Evolutionary conservation across 2,113 vertebrate species (phyloP).

Genomic region (Vireo altiloquus): DNA sequence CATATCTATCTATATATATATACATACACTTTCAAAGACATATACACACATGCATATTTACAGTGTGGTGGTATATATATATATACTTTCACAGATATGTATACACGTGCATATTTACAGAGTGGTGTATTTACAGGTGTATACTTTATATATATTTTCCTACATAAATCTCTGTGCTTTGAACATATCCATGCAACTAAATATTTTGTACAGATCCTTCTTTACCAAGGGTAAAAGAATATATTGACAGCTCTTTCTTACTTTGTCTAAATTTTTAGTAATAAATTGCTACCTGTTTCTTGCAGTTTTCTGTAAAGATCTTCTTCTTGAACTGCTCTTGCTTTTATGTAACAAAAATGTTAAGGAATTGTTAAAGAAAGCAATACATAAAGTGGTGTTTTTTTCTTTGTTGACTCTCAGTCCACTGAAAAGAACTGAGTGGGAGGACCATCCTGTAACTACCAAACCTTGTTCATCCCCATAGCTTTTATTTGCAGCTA

Average conservation of each 20-base stretch:
- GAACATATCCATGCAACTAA: background rate
- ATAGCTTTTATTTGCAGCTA: background rate
- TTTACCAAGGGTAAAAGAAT: background rate
- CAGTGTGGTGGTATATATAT: no score
- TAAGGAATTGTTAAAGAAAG: background rate
- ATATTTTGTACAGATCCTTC: background rate
- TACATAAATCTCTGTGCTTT: background rate
- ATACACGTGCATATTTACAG: background rate
- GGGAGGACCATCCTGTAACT: background rate
- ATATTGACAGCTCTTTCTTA: background rate
- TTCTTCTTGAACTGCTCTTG: background rate
- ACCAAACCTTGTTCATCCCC: background rate
- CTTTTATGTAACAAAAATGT: background rate
- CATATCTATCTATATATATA: background rate
- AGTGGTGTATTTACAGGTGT: background rate
- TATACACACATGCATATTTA: no score
- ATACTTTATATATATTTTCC: background rate
- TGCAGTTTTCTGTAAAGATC: background rate
- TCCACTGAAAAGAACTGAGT: background rate
- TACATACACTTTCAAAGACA: background rate
- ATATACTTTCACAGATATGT: background rate
- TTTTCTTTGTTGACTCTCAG: background rate
- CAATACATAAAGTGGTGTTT: rapidly evolving
- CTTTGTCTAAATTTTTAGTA: background rate
- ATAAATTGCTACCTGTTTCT: background rate